Conservation (phyloP, 2,113 vertebrate genomes). For the Platanista minor region DNA sequence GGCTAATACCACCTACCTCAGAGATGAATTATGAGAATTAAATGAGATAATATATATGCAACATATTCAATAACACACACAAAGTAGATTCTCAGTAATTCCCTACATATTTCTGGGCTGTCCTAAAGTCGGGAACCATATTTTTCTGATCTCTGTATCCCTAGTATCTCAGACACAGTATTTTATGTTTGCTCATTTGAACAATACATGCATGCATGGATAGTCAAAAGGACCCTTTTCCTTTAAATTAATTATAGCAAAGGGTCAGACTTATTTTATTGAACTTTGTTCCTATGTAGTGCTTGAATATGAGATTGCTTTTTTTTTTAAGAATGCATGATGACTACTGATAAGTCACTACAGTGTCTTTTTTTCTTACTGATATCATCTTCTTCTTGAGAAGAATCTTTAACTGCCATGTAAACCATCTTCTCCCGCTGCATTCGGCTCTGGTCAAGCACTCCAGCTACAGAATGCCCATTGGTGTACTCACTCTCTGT, state of each 20-base stretch:
- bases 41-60: constrained; percentile 17
- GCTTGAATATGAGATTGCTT: neutral
- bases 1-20: constrained; percentile 7
- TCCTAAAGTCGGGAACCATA: neutral
- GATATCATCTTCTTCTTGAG: constrained; percentile 92
- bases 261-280: constrained; percentile 29
- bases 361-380: constrained; percentile 82
- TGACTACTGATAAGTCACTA: neutral
- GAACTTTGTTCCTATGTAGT: neutral
- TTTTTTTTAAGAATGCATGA: neutral
- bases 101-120: neutral
- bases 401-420: constrained; percentile 96
- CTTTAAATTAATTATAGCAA: constrained; percentile 28
- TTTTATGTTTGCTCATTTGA: constrained; percentile 26
- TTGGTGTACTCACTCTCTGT: constrained; percentile 96
- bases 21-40: constrained; percentile 13
- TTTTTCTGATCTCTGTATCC: neutral
- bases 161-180: neutral
- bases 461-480: constrained; percentile 90
- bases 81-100: neutral
- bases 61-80: neutral
- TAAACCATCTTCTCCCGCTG: constrained; percentile 99
- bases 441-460: constrained; percentile 91
- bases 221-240: neutral
- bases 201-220: neutral